A percentile compares a stretch with the other conserved stretches of the same genome.
phyloP scores from a whole-genome alignment of 1,140 invertebrate species.

The Zaprionus kolodkinae region DNA sequence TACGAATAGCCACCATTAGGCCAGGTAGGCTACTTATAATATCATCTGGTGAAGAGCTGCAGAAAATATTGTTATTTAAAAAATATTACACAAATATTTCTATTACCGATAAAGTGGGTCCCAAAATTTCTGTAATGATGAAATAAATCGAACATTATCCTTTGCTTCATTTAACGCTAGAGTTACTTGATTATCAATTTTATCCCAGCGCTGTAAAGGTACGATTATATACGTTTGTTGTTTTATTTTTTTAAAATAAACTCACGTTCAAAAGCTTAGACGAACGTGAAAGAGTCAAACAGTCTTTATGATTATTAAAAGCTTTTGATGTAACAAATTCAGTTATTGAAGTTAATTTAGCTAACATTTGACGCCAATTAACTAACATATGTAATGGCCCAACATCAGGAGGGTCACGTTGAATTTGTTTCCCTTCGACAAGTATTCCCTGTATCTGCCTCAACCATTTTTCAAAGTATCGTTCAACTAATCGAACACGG shows the following conservation, averaged over 20 bases:
- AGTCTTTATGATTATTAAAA: slow-evolving; percentile 88
- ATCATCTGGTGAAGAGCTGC: slow-evolving; percentile 87
- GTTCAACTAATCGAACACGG: slow-evolving; percentile 60
- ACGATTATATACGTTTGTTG: neutral
- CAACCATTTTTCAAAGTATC: slow-evolving; percentile 67
- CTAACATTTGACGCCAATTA: slow-evolving; percentile 92
- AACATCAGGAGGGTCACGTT: slow-evolving; percentile 91
- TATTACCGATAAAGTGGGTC: slow-evolving; percentile 89
- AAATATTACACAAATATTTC: neutral
- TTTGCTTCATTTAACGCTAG: slow-evolving; percentile 92
- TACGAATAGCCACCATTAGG: slow-evolving; percentile 90
- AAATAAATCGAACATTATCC: slow-evolving; percentile 95
- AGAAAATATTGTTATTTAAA: no score
- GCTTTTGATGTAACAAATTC: slow-evolving; percentile 90
- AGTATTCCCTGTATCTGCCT: slow-evolving; percentile 81
- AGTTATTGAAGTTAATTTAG: slow-evolving; percentile 91
- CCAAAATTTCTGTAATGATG: slow-evolving; percentile 93
- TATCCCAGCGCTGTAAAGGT: slow-evolving; percentile 89
- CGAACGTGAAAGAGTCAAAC: slow-evolving; percentile 88
- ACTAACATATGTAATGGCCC: slow-evolving; percentile 92
- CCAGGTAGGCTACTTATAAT: slow-evolving; percentile 89
- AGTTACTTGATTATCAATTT: slow-evolving; percentile 89
- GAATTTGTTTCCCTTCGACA: slow-evolving; percentile 88
- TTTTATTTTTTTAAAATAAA: neutral
- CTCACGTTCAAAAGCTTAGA: slow-evolving; percentile 89